phyloP scores from a whole-genome alignment of 2,113 vertebrate species.

The Melospiza georgiana region DNA sequence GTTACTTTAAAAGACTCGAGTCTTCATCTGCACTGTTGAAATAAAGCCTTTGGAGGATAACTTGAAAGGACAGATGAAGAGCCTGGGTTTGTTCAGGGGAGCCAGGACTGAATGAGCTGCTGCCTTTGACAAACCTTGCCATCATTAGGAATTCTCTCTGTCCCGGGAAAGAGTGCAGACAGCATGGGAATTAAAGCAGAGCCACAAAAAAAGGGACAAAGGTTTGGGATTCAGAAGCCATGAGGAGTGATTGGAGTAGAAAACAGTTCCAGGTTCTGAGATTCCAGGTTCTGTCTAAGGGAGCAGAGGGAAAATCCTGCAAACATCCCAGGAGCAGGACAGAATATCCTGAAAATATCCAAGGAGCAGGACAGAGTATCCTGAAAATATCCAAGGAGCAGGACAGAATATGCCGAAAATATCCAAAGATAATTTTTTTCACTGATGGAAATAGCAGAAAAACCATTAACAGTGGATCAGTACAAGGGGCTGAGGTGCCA shows the following conservation, averaged over 20 bases:
- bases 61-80: slow-evolving; percentile 66
- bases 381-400: too few relatives aligned
- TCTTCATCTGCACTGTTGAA: slow-evolving; percentile 40
- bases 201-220: background rate
- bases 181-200: background rate
- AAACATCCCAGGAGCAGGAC: background rate
- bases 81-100: slow-evolving; percentile 36
- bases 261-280: background rate
- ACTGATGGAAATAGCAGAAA: too few relatives aligned
- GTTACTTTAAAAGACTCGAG: slow-evolving; percentile 34
- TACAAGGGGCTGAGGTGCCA: too few relatives aligned
- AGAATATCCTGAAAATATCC: background rate
- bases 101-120: slow-evolving; percentile 48
- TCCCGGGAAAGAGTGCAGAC: background rate
- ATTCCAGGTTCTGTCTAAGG: too few relatives aligned
- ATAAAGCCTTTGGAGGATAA: slow-evolving; percentile 59
- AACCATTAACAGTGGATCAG: too few relatives aligned
- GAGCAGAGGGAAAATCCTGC: background rate
- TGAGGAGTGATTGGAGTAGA: too few relatives aligned
- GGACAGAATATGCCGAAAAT: too few relatives aligned
- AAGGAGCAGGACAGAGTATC: too few relatives aligned
- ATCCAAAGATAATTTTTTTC: too few relatives aligned
- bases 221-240: background rate
- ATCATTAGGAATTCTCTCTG: slow-evolving; percentile 53
- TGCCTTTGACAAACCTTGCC: slow-evolving; percentile 7